Conservation (phyloP, 23 tunicate species). For the Aplidium turbinatum region DNA sequence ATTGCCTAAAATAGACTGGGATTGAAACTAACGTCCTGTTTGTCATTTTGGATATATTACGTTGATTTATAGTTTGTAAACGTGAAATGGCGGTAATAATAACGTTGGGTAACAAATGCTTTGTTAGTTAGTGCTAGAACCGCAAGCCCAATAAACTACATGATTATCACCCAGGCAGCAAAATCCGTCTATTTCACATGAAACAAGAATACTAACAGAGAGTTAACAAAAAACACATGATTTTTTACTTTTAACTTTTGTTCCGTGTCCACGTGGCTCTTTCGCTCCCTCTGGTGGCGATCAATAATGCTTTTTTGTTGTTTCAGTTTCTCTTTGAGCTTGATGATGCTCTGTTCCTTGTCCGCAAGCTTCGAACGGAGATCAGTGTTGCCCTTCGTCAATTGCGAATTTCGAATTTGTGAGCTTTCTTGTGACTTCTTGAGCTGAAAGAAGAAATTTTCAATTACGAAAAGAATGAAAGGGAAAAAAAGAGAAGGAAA, state of each 20-base stretch:
- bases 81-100: no score
- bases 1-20: constrained; percentile 41
- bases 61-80: no score
- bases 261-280: constrained; percentile 32
- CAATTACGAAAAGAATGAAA: no score
- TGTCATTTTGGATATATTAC: not conserved
- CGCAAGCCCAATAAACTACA: no score
- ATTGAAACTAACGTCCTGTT: not conserved
- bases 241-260: constrained; percentile 58
- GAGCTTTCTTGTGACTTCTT: constrained; percentile 57
- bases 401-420: constrained; percentile 66
- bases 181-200: no score
- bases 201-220: not conserved
- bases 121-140: no score
- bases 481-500: no score
- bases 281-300: constrained; percentile 48
- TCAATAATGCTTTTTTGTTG: constrained; percentile 60
- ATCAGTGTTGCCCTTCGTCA: constrained; percentile 79
- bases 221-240: not conserved
- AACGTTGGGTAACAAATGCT: no score
- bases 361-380: constrained; percentile 59
- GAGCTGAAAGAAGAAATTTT: constrained; percentile 55
- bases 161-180: no score
- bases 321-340: constrained; percentile 65
- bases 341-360: constrained; percentile 34